Evolutionary conservation across 2,113 vertebrate species (phyloP), one percentile per base, ranked within the genome.

Genomic region (Gnathonemus longibarbis): DNA sequence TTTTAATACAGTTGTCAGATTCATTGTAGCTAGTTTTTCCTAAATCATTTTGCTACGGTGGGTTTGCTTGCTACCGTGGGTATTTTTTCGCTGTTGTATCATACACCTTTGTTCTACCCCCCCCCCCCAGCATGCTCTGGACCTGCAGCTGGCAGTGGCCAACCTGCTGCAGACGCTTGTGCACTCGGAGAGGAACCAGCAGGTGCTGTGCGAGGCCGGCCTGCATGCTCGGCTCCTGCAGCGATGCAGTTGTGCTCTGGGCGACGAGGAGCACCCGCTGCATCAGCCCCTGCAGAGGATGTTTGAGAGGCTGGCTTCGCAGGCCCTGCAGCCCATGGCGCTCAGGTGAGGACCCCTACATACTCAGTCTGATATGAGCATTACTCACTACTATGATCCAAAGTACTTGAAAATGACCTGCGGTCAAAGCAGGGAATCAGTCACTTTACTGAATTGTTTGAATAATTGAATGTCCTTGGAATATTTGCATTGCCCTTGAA

Each of bases 291-390:
- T 99, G 58, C 98, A 99, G 94, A 96, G 98, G 85, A 99, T 98
- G 97, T 99, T 99, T 53, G 98, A 99, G 94, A 96, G 98, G 89
- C 94, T 99, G 90, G 98, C 98, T 49, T 99, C 98, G 0, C 98
- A 99, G 94, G 98, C 98, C 0, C 95, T 99, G 94, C 97, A 98
- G 93, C 98, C 98, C 0, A 97, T 98, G 95, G 98, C 98, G 50
- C 94, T 99, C 91, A 98, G 98, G 98, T 99, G 92, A 93, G 96
- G 88, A 35, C 58, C n/a, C 15, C 45, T 62, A 52, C 56, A 42
- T 35, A 9, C 77, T 27, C 42, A 86, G 31, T n/a, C 35, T 46
- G 45, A 53, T 15, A 5, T 17, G 42, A 80, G 35, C 15, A 15
- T 21, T 9, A 48, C 39, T 15, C 52, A 11, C 7, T 21, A 21